These are phyloP conservation scores for Bradypus variegatus DNA, from an alignment of 2,797 vertebrate species.

Conservation along the genomic window DNA sequence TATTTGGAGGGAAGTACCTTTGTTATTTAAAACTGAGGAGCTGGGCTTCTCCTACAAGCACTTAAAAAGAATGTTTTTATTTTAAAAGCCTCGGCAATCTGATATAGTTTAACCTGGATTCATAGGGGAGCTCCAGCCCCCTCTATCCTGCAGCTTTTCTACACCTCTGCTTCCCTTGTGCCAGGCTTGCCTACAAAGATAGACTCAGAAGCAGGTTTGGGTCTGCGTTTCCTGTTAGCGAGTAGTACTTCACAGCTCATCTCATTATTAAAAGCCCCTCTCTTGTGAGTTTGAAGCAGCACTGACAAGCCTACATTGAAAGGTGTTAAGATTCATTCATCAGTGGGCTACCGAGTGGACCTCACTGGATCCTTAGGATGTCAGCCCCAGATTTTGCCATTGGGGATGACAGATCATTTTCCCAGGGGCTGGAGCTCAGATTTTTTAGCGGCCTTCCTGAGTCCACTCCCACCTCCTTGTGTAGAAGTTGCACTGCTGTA, in stretches of 20 bases:
- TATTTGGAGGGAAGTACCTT: constrained; percentile 24
- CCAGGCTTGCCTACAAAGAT: not conserved
- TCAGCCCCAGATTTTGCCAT: not conserved
- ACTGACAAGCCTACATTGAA: not conserved
- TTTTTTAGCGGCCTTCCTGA: not conserved
- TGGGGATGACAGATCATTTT: not conserved
- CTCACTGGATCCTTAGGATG: not conserved
- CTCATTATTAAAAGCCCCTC: not conserved
- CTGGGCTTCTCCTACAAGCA: constrained; percentile 52
- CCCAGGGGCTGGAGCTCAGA: not conserved
- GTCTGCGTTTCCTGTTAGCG: not conserved
- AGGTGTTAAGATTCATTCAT: not conserved
- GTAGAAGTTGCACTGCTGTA: not conserved
- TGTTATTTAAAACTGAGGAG: not conserved
- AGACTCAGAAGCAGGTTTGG: not conserved
- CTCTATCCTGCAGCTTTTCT: not conserved
- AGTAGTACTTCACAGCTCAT: not conserved
- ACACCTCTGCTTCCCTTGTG: not conserved
- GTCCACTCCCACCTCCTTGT: not conserved
- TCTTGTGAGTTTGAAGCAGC: not conserved
- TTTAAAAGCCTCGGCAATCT: constrained; percentile 14
- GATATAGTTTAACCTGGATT: not conserved
- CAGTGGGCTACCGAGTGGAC: not conserved
- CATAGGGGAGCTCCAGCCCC: not conserved
- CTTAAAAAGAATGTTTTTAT: constrained; percentile 54